Base-by-base conservation (phyloP, 2,797 vertebrate genomes). In the Calcarius lapponicus region DNA sequence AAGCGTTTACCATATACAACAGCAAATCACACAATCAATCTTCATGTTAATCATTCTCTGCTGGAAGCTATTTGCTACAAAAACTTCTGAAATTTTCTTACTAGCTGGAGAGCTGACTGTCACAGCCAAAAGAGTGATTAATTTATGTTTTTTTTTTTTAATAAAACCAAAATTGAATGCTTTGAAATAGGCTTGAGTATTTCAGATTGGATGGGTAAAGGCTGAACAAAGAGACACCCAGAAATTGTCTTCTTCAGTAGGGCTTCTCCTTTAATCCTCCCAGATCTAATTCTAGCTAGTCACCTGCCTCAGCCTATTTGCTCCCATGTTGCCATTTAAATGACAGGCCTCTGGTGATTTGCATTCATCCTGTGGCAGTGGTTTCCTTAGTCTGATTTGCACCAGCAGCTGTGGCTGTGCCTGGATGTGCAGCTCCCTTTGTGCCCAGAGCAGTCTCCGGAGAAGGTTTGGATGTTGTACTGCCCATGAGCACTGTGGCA, bases 1-100 rank as follows among this genome's bases (percentile, higher is more conserved):
- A 95, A 96, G 91, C 88, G 66, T 94, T 93, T 90, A 80, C 86
- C 86, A 40, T 90, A 73, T 75, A 90, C 62, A 81, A 74, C 32
- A 6, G 72, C 40, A 94, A 93, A 95, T 95, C 81, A 95, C 71
- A 74, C 85, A 93, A 92, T 95, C 91, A 90, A 92, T 93, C 96
- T 95, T 95, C 78, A 93, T 96, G 92, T 60, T 97, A 96, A 96
- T 97, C 92, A 94, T 95, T 91, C 93, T 92, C 92, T 94, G 88
- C 74, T 95, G 95, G 96, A 95, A 96, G 74, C 90, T 90, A 93
- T 93, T 91, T 94, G 83, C 93, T 95, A 85, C 72, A 91, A 84
- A 95, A 95, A 92, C 74, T 94, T 96, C 66, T 75, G 72, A 95
- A 94, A 84, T 95, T 92, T 82, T 80, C 70, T 81, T 95, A 76